Evolutionary conservation across 2,888 invertebrate species (phyloP).

Genomic region (Phortica okadai): DNA sequence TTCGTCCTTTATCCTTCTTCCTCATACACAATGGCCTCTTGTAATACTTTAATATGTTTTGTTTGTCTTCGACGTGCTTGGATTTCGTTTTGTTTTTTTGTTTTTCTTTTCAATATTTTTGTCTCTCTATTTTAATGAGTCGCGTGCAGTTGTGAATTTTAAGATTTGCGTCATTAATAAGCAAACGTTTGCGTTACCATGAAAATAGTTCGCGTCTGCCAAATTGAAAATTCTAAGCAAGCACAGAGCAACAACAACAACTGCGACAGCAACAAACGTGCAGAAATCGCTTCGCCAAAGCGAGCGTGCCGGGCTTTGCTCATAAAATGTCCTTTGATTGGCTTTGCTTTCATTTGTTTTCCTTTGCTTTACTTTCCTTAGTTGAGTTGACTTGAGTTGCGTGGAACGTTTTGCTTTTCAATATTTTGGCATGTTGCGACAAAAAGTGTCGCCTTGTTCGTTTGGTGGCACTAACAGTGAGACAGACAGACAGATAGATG

Average conservation of each 20-base stretch:
- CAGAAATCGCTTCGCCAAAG: conserved; percentile 57
- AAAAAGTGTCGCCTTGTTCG: background rate
- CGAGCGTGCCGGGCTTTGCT: conserved; percentile 59
- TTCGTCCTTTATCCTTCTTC: too few species aligned
- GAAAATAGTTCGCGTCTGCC: background rate
- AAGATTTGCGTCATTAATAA: background rate
- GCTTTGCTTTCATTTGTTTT: background rate
- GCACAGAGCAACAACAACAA: background rate
- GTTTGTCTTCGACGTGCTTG: too few species aligned
- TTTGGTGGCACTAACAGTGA: too few species aligned
- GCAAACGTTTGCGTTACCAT: background rate
- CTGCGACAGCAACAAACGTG: conserved; percentile 48
- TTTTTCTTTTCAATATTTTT: background rate
- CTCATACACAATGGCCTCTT: too few species aligned
- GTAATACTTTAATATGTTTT: too few species aligned
- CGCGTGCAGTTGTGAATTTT: background rate
- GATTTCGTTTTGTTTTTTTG: background rate
- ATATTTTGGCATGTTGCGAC: background rate
- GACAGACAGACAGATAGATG: too few species aligned
- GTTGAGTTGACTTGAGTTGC: background rate
- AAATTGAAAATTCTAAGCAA: conserved; percentile 11
- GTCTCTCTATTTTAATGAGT: background rate
- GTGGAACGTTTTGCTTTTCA: background rate
- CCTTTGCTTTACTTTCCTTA: background rate
- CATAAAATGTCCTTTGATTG: conserved; percentile 49